A percentile compares a stretch with the other conserved stretches of the same genome.
Conservation (phyloP, 1,140 invertebrate species). For the Eulimnadia texana region DNA sequence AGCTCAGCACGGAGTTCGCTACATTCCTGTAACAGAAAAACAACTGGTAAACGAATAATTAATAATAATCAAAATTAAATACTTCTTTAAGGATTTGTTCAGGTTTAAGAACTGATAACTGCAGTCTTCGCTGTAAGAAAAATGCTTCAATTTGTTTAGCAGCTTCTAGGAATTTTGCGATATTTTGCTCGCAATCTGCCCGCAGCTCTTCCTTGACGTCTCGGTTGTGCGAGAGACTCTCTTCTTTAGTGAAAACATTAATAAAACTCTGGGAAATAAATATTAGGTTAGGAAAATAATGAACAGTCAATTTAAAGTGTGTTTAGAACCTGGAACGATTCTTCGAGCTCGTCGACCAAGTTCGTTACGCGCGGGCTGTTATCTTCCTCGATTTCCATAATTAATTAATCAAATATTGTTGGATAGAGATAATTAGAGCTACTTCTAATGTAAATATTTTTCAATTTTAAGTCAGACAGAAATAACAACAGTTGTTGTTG, state of each 20-base stretch:
- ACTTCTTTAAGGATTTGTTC: slow-evolving; percentile 78
- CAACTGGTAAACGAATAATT: slow-evolving; percentile 12
- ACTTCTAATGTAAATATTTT: background rate
- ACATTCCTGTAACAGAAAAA: too few relatives aligned
- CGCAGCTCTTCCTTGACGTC: slow-evolving; percentile 65
- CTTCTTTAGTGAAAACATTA: slow-evolving; percentile 18
- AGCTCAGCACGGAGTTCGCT: slow-evolving; percentile 68
- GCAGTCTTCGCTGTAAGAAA: slow-evolving; percentile 79
- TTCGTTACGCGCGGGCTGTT: slow-evolving; percentile 52
- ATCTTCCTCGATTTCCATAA: background rate
- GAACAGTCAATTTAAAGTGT: slow-evolving; percentile 29
- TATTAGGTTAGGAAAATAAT: slow-evolving; percentile 8
- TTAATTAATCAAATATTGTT: background rate
- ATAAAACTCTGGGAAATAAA: background rate
- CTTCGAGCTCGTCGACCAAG: slow-evolving; percentile 68
- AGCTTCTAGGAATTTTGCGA: slow-evolving; percentile 69
- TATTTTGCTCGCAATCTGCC: slow-evolving; percentile 69
- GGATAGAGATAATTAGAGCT: background rate
- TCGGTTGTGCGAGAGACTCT: slow-evolving; percentile 17
- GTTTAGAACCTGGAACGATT: slow-evolving; percentile 53
- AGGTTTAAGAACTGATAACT: slow-evolving; percentile 77
- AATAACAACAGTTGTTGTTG: background rate
- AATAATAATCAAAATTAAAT: slow-evolving; percentile 16
- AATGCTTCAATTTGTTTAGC: slow-evolving; percentile 86
- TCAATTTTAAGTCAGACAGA: background rate